Conservation (phyloP, 2,888 invertebrate genomes). For the Hartigia nigra region DNA sequence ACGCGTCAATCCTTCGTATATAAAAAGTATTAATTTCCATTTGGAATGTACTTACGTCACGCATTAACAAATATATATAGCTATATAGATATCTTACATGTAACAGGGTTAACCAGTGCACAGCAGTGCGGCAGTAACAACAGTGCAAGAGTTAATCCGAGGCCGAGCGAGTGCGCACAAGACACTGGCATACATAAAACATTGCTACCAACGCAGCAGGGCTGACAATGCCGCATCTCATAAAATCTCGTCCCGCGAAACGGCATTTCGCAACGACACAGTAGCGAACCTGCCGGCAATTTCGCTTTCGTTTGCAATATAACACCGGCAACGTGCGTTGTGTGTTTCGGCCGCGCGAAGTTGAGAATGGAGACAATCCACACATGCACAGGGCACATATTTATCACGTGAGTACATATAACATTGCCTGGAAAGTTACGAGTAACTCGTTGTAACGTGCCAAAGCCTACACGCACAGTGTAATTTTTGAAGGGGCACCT, state of each 20-base stretch:
- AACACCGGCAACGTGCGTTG: not conserved
- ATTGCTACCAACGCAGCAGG: slow-evolving; percentile 7
- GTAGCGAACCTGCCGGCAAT: slow-evolving; percentile 32
- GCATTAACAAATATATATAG: not conserved
- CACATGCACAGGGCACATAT: slow-evolving; percentile 14
- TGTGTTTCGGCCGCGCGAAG: not conserved
- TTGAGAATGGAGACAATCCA: not conserved
- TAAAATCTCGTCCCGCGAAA: slow-evolving; percentile 34
- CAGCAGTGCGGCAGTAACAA: not conserved
- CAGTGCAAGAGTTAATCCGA: not conserved
- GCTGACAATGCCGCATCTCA: slow-evolving; percentile 28
- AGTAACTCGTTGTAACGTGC: not conserved
- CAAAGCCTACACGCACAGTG: not conserved
- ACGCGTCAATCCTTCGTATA: not conserved
- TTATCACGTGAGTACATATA: not conserved
- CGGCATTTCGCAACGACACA: slow-evolving; percentile 37
- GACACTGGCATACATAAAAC: not conserved
- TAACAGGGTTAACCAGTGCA: not conserved
- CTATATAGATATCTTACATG: not conserved
- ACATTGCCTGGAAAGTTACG: not conserved
- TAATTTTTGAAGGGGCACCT: not conserved
- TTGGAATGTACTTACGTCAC: not conserved
- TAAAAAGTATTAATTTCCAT: not conserved
- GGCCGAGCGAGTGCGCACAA: not conserved
- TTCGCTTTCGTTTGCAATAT: slow-evolving; percentile 39